Base-by-base conservation (phyloP, 2,888 invertebrate genomes). In the Alloplasta piceator region DNA sequence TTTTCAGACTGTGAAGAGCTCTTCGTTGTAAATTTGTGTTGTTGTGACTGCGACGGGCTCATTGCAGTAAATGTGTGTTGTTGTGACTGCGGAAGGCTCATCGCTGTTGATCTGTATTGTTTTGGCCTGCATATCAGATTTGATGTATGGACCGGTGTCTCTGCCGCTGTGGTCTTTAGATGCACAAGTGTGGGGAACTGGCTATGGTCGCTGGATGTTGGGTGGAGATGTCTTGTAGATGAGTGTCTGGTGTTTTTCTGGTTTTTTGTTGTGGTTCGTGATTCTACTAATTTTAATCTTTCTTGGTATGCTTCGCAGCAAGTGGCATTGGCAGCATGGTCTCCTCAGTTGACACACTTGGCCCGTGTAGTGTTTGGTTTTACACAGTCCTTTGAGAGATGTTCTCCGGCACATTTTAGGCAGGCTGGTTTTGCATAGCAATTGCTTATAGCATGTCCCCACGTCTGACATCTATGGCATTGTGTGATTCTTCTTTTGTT, bases 291-390 rank as follows among this genome's bases (percentile, higher is more conserved):
- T 64, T 38, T 38, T 12, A 84, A 26, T 26, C 84, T 74, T 12
- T 74, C 77, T 14, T 74, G 52, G 50, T 87, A 88, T 12, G 61
- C 79, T 3, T 66, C 60, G 63, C 87, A 87, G 3, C 75, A 74
- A 7, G 78, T 79, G 6, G 82, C 83, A 56, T 88, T 89, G 1
- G 88, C 87, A 14, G 89, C 86, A 67, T 90, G 87, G 14, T 80
- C 75, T 5, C 81, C 86, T 4, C 88, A 90, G 55, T 89, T 90
- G 0, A 74, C 85, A 64, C 89, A 90, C 83, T 80, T 89, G 0
- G 87, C 85, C 14, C 87, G 84, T 52, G 52, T 61, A 0, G 82
- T 79, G 66, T 9, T 81, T 0, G 81, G 6, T 66, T 88, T 88
- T 16, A 3, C 60, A 61, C 89, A 89, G 0, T 86, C 82, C 39